Conservation (phyloP, 1,140 invertebrate genomes). For the Sycobia sp. region DNA sequence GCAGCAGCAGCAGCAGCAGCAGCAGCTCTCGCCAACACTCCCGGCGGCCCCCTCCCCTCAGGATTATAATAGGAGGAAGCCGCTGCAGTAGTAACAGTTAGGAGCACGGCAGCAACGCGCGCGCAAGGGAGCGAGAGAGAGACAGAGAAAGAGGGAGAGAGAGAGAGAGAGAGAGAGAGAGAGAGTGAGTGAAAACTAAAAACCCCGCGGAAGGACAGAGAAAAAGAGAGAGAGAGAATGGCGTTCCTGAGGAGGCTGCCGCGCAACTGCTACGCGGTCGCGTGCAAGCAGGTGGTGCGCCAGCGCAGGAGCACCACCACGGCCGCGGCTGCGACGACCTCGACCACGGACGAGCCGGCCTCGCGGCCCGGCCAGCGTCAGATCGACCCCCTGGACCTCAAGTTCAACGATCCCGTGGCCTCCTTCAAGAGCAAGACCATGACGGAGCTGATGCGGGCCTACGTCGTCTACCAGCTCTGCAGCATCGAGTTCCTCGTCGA, state of each 20-base stretch:
- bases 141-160: background rate
- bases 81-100: no score
- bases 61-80: no score
- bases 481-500: slow-evolving; percentile 88
- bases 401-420: slow-evolving; percentile 80
- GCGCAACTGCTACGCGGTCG: slow-evolving; percentile 40
- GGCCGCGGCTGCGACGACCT: background rate
- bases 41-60: background rate
- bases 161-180: background rate
- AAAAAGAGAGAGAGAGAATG: no score
- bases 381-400: slow-evolving; percentile 83
- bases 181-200: background rate
- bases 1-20: no score
- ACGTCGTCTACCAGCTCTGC: slow-evolving; percentile 93
- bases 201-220: no score
- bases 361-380: slow-evolving; percentile 52
- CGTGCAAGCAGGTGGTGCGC: slow-evolving; percentile 38
- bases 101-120: background rate
- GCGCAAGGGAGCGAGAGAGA: background rate
- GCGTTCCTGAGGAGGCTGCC: slow-evolving; percentile 54
- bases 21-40: background rate
- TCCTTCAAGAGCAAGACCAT: slow-evolving; percentile 95
- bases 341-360: background rate
- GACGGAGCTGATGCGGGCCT: slow-evolving; percentile 87
- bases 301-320: slow-evolving; percentile 9